phyloP scores from a whole-genome alignment of 2,888 invertebrate genomes.

The Gibbula magus region DNA sequence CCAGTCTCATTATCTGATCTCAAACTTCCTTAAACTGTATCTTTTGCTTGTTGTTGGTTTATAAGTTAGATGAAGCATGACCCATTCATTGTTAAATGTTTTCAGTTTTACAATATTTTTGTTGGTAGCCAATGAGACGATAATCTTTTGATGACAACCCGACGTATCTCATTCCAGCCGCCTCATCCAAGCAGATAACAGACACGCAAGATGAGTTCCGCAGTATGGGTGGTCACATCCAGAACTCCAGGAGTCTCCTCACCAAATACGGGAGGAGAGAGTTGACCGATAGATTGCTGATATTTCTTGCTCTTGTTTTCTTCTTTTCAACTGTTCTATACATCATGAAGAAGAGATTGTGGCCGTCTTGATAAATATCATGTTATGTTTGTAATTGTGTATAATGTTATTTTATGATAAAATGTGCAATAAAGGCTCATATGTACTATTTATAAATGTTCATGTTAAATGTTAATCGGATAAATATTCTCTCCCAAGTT shows the following conservation, averaged over 20 bases:
- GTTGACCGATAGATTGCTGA: constrained; percentile 93
- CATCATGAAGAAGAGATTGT: constrained; percentile 88
- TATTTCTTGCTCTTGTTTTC: constrained; percentile 73
- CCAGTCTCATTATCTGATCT: too few species aligned
- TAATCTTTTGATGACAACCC: background rate
- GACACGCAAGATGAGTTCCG: constrained; percentile 82
- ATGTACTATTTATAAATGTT: too few species aligned
- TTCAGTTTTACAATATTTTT: background rate
- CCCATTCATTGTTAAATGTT: background rate
- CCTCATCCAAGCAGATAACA: constrained; percentile 64
- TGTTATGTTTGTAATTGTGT: constrained; percentile 9
- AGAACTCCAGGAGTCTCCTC: constrained; percentile 91
- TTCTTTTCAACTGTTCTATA: constrained; percentile 89
- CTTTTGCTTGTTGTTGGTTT: background rate
- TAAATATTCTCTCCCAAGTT: too few species aligned
- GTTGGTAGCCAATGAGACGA: background rate
- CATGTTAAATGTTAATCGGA: too few species aligned
- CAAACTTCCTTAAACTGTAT: too few species aligned
- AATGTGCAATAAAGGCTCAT: background rate
- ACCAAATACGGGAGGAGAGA: constrained; percentile 96
- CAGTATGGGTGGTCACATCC: constrained; percentile 89
- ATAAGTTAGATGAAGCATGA: background rate
- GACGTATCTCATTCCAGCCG: constrained; percentile 57
- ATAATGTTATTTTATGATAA: background rate
- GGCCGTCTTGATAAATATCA: constrained; percentile 47